Conservation (phyloP, 2,888 invertebrate genomes). For the Sclerodermus sp. region DNA sequence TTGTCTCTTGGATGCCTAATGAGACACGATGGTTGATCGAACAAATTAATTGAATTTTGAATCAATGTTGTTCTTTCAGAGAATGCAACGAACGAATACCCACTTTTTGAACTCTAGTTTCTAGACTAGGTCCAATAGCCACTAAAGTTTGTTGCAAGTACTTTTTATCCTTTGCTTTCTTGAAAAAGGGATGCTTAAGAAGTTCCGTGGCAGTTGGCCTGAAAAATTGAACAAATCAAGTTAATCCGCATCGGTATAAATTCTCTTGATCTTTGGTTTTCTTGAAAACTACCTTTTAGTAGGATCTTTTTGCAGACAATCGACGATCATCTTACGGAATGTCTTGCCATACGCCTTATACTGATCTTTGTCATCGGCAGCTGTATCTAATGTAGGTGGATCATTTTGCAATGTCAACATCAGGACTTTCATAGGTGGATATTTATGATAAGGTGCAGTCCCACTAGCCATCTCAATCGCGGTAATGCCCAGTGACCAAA, state of each 20-base stretch:
- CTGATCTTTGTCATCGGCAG: slow-evolving; percentile 95
- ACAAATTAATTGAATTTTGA: slow-evolving; percentile 1
- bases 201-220: slow-evolving; percentile 92
- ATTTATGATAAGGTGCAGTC: slow-evolving; percentile 98
- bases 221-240: slow-evolving; percentile 19
- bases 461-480: slow-evolving; percentile 99
- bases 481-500: slow-evolving; percentile 93
- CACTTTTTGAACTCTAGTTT: slow-evolving; percentile 89
- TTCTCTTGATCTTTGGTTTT: slow-evolving; percentile 1
- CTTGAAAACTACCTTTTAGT: slow-evolving; percentile 67
- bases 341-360: slow-evolving; percentile 97
- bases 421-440: slow-evolving; percentile 98
- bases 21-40: slow-evolving; percentile 11
- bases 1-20: slow-evolving; percentile 72
- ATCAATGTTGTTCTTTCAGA: slow-evolving; percentile 2
- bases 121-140: slow-evolving; percentile 84
- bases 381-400: slow-evolving; percentile 93
- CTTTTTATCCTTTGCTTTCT: slow-evolving; percentile 92
- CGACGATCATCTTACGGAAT: slow-evolving; percentile 94
- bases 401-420: slow-evolving; percentile 98
- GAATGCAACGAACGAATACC: neutral
- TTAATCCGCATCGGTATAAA: neutral
- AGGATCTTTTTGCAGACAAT: slow-evolving; percentile 96
- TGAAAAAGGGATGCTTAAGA: slow-evolving; percentile 96
- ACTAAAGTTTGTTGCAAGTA: slow-evolving; percentile 84